Base-by-base conservation (phyloP, 2,797 vertebrate genomes). In the Otus scops region DNA sequence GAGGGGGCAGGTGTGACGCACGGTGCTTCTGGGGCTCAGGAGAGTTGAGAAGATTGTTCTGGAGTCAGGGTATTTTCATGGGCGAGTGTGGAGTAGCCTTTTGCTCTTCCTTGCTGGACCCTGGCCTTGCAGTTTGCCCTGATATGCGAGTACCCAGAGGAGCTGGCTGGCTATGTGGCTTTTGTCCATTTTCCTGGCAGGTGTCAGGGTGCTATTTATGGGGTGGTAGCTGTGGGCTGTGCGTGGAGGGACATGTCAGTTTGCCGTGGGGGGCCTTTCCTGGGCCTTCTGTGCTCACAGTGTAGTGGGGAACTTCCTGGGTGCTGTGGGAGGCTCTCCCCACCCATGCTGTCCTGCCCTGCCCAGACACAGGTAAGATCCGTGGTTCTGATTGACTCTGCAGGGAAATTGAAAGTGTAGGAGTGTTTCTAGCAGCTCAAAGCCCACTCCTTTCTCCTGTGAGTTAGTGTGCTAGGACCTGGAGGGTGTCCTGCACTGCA, bases 101-200 rank as follows among this genome's bases (percentile, higher is more conserved):
- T 67, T 86, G 53, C 15, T 85, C 14, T 65, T 64, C 21, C 48
- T n/a, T 39, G 43, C 60, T 67, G 48, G 21, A 47, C 24, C 19
- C 7, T 32, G 59, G 56, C n/a, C 36, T 77, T 71, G 64, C n/a
- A 13, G 28, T 21, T 34, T 30, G 8, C 19, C 10, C 48, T 0
- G 0, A 14, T 41, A 19, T 4, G 4, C 3, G 4, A 23, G 64
- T 28, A 34, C 32, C 28, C 6, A 3, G 63, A 47, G 30, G 24
- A 88, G 36, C 19, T 36, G 75, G 32, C 48, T 74, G 53, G 59
- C 63, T 10, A 19, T 26, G 2, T 34, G n/a, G 41, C 41, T n/a
- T 81, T 50, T 75, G 9, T 36, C 32, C 9, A 5, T 13, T 26
- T 53, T 65, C n/a, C 47, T 70, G 51, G 21, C 17, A 47, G 51